These are phyloP conservation scores for Otocyon megalotis DNA, from an alignment of 2,113 vertebrate species.

Conservation along the genomic window DNA sequence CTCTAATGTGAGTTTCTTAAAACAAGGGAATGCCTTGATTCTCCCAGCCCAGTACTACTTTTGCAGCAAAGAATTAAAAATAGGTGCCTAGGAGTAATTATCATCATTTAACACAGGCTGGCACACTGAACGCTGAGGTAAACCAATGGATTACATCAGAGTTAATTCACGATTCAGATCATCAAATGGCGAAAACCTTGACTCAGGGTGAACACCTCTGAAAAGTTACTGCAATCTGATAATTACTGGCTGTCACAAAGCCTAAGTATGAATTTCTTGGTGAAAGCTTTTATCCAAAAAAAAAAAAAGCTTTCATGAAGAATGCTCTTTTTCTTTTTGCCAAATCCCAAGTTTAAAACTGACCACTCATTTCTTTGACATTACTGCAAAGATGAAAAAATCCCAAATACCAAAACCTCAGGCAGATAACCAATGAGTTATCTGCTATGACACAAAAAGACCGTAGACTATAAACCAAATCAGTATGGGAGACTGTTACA, in stretches of 20 bases:
- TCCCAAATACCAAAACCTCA: constrained; percentile 7
- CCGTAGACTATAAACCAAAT: background rate
- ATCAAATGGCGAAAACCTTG: constrained; percentile 8
- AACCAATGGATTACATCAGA: constrained; percentile 6
- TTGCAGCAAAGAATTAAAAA: background rate
- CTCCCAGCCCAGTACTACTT: background rate
- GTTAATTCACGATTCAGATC: constrained; percentile 1
- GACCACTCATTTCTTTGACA: background rate
- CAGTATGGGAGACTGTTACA: background rate
- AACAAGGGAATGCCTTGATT: background rate
- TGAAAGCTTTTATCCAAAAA: constrained; percentile 20
- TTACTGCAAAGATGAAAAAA: background rate
- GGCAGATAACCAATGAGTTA: background rate
- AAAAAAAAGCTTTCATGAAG: constrained; percentile 27
- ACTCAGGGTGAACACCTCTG: constrained; percentile 50
- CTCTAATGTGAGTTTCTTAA: background rate
- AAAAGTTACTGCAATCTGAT: constrained; percentile 44
- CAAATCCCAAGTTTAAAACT: constrained; percentile 57
- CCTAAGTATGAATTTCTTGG: constrained; percentile 4
- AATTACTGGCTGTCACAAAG: constrained; percentile 50
- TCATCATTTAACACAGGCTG: background rate
- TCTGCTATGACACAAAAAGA: constrained; percentile 1
- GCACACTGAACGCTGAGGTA: background rate
- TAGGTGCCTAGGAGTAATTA: background rate
- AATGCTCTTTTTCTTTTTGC: constrained; percentile 33